phyloP scores from a whole-genome alignment of 2,113 vertebrate genomes.

The Sinocyclocheilus maitianheensis region DNA sequence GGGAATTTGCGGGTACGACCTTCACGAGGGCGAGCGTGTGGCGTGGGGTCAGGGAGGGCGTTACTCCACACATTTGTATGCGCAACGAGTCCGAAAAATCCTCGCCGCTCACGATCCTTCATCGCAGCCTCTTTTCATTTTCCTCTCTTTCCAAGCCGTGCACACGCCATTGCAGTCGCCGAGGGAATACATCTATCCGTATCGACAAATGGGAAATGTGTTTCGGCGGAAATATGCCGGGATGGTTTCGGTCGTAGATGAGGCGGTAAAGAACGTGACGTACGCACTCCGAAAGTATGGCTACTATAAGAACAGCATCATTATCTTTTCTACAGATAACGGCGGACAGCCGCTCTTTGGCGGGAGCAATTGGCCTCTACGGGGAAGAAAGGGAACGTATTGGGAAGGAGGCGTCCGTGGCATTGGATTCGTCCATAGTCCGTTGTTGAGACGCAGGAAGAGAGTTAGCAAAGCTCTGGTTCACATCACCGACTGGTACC shows the following conservation, averaged over 20 bases:
- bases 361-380: slow-evolving; percentile 94
- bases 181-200: slow-evolving; percentile 90
- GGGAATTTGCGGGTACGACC: slow-evolving; percentile 87
- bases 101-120: slow-evolving; percentile 85
- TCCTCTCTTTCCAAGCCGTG: slow-evolving; percentile 93
- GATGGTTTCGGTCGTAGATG: slow-evolving; percentile 96
- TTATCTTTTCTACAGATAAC: slow-evolving; percentile 94
- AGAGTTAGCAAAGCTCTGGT: slow-evolving; percentile 86
- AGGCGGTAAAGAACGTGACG: slow-evolving; percentile 93
- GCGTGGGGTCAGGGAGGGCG: slow-evolving; percentile 90
- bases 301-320: slow-evolving; percentile 92
- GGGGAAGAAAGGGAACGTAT: slow-evolving; percentile 95
- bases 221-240: slow-evolving; percentile 90
- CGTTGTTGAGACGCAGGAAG: slow-evolving; percentile 84
- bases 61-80: slow-evolving; percentile 94
- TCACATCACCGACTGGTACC: slow-evolving; percentile 98
- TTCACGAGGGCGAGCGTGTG: slow-evolving; percentile 89
- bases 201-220: slow-evolving; percentile 85
- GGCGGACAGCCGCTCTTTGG: slow-evolving; percentile 94
- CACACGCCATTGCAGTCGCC: slow-evolving; percentile 94
- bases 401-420: slow-evolving; percentile 96
- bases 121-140: slow-evolving; percentile 88
- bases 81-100: slow-evolving; percentile 88
- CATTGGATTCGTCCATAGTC: slow-evolving; percentile 94
- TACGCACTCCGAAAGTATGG: slow-evolving; percentile 91